Base-by-base conservation (phyloP, 2,113 vertebrate genomes). In the Trichomycterus rosablanca region DNA sequence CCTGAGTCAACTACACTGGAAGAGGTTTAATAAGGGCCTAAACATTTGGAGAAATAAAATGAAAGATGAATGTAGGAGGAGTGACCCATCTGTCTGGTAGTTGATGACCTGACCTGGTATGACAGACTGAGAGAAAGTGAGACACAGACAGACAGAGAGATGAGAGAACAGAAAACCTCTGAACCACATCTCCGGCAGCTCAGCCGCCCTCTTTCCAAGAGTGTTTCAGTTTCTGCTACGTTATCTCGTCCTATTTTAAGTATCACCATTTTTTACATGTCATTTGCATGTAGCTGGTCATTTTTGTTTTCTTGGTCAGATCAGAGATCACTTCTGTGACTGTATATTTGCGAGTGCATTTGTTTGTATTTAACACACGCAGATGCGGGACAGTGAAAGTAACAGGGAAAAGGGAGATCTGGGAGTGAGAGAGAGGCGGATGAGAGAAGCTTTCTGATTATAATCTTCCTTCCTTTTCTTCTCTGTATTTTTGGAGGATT, bases 401-500 rank as follows among this genome's bases (percentile, higher is more conserved):
- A 16, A n/a, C 26, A 55, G 46, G 28, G 66, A 49, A 59, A 22
- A 40, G 59, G 34, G 30, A 28, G 50, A 44, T n/a, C n/a, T 40
- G 53, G 57, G 63, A 28, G 55, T 48, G 62, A 12, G 62, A 57
- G 74, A 58, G 76, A 64, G 70, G 80, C 77, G 81, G 81, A 81
- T 84, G 84, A 80, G 84, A 83, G 81, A 64, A 76, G 80, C 77
- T 76, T 81, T 83, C 80, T 70, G 84, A 86, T 87, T 68, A 76
- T 83, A 77, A 88, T 87, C 84, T 76, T 60, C 72, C 77, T 83
- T 82, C 80, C 82, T 83, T 83, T 83, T 82, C 83, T 85, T 83
- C 82, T 81, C 81, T 83, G 82, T 80, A 63, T 84, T 87, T 87
- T 82, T 76, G 77, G 78, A 82, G 79, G 84, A 84, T 84, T 81